These are phyloP conservation scores for Villa cingulata DNA, from an alignment of 2,888 invertebrate species.

Conservation along the genomic window DNA sequence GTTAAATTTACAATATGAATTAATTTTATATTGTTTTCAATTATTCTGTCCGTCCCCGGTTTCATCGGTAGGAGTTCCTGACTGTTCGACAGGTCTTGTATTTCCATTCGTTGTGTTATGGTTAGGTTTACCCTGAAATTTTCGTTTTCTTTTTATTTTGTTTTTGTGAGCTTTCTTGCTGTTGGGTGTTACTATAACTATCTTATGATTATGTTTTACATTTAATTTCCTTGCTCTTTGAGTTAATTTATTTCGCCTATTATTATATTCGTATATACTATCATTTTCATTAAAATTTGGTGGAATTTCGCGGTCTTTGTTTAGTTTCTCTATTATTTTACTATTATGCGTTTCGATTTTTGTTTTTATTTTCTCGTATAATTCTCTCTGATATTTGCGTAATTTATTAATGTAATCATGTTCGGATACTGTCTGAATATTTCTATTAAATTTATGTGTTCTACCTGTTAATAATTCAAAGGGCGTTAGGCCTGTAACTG, in stretches of 20 bases:
- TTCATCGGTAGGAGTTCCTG: neutral
- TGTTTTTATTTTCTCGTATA: neutral
- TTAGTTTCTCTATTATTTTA: neutral
- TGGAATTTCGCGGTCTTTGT: neutral
- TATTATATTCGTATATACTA: neutral
- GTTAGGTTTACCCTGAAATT: neutral
- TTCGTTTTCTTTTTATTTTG: neutral
- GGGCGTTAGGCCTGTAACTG: constrained; percentile 1
- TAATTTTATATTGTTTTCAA: neutral
- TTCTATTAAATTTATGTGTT: neutral
- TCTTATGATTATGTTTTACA: neutral
- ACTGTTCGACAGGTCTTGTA: neutral
- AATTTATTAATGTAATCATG: neutral
- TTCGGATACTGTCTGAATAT: neutral
- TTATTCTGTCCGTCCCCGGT: constrained; percentile 1
- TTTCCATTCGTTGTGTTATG: neutral
- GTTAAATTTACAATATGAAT: constrained; percentile 6
- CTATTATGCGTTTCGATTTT: neutral
- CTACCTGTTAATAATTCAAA: constrained; percentile 1
- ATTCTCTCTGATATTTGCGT: too few species aligned
- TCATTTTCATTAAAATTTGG: neutral
- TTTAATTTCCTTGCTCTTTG: neutral
- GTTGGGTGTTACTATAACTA: neutral
- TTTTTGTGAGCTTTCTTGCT: neutral
- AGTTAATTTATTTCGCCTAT: neutral